Percentiles rank a stretch among this genome's conserved stretches.
These are phyloP conservation scores for Cecidostiba fungosa DNA, from an alignment of 2,888 invertebrate genomes.

Conservation along the genomic window DNA sequence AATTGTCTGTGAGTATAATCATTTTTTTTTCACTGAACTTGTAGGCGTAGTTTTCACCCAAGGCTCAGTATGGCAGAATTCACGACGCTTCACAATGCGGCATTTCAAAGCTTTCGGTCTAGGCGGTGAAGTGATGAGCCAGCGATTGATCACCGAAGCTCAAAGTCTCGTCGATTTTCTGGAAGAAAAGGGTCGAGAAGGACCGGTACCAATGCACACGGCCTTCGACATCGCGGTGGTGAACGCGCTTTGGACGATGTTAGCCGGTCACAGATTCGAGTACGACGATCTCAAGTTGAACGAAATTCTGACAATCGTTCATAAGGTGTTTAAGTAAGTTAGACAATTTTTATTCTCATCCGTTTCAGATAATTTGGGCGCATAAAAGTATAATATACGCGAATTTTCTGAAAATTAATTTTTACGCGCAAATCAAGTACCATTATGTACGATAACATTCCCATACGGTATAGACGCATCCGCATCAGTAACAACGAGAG, in stretches of 20 bases:
- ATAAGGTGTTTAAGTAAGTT: conserved; percentile 83
- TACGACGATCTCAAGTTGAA: conserved; percentile 83
- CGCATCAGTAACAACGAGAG: not conserved
- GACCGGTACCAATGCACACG: conserved; percentile 81
- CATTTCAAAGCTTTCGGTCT: conserved; percentile 85
- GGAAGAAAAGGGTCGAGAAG: conserved; percentile 73
- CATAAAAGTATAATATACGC: no score
- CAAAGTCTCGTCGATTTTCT: conserved; percentile 80
- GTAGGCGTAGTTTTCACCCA: conserved; percentile 87
- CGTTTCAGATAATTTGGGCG: no score
- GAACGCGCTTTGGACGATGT: conserved; percentile 87
- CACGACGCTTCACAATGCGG: conserved; percentile 85
- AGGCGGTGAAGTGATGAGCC: conserved; percentile 84
- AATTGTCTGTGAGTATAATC: not conserved
- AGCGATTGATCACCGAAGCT: conserved; percentile 82
- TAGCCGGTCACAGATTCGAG: conserved; percentile 85
- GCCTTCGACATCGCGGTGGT: conserved; percentile 84
- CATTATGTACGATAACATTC: not conserved
- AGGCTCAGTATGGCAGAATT: conserved; percentile 85
- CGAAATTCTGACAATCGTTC: conserved; percentile 83
- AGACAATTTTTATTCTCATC: not conserved
- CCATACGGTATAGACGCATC: not conserved
- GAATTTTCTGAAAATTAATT: not conserved
- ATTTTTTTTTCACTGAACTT: not conserved
- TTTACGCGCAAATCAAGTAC: not conserved